Percentiles rank a stretch among this genome's conserved stretches.
These are phyloP conservation scores for Takifugu bimaculatus DNA, from an alignment of 2,113 vertebrate species.

Conservation along the genomic window DNA sequence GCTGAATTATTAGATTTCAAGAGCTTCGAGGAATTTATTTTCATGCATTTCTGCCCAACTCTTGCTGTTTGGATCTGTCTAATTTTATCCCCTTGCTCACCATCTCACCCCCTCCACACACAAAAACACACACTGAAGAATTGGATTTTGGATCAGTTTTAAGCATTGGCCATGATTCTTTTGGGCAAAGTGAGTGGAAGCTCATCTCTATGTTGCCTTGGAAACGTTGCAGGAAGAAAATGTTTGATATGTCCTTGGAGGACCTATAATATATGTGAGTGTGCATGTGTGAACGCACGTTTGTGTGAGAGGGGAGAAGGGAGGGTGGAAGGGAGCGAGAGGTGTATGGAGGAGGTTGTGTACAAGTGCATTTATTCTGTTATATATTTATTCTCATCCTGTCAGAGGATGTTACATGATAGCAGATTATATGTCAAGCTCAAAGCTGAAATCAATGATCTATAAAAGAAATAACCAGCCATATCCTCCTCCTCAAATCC, in stretches of 20 bases:
- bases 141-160: constrained; percentile 58
- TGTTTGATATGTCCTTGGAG: constrained; percentile 61
- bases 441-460: no score
- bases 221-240: constrained; percentile 55
- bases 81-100: constrained; percentile 31
- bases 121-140: constrained; percentile 28
- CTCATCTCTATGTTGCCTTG: constrained; percentile 71
- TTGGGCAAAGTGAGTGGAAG: constrained; percentile 53
- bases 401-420: not conserved
- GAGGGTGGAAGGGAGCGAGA: no score
- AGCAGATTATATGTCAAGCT: not conserved
- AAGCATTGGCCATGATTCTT: constrained; percentile 49
- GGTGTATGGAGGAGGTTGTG: not conserved
- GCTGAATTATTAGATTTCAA: not conserved
- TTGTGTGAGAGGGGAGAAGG: not conserved
- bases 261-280: constrained; percentile 5
- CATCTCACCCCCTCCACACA: constrained; percentile 4
- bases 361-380: not conserved
- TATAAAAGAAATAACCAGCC: no score
- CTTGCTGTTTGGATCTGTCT: constrained; percentile 19
- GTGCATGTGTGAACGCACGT: not conserved
- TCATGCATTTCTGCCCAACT: constrained; percentile 1
- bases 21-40: constrained; percentile 3
- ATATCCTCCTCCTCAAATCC: not conserved
- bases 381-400: not conserved